Evolutionary conservation across 2,113 vertebrate genomes (phyloP).

Genomic region (Vombatus ursinus): DNA sequence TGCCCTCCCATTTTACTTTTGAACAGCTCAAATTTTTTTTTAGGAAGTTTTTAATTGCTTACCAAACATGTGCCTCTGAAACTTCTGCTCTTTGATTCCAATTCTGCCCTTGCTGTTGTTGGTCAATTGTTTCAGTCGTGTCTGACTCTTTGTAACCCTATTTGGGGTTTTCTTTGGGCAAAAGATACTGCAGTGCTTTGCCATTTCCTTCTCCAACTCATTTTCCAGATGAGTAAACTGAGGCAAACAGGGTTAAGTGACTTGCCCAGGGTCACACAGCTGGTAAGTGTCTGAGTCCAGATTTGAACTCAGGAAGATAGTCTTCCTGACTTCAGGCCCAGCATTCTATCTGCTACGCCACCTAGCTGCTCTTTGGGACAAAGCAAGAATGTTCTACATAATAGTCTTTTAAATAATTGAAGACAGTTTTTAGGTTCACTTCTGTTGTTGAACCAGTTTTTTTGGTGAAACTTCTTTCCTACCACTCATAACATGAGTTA

Average conservation of each 20-base stretch:
- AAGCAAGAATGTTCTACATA: not conserved
- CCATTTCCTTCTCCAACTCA: not conserved
- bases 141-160: not conserved
- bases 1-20: not conserved
- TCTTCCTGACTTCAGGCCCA: not conserved
- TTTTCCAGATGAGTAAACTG: not conserved
- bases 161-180: not conserved
- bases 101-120: not conserved
- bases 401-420: not conserved
- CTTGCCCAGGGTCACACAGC: not conserved
- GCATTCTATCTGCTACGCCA: not conserved
- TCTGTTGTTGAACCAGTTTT: not conserved
- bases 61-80: not conserved
- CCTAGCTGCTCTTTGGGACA: not conserved
- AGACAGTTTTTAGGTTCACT: not conserved
- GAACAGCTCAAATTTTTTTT: not conserved
- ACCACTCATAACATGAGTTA: not conserved
- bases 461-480: not conserved
- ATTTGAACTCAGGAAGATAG: not conserved
- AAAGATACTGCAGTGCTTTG: not conserved
- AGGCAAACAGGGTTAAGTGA: not conserved
- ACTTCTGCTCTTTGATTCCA: not conserved
- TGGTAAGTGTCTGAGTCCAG: not conserved
- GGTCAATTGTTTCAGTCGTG: too few relatives aligned
- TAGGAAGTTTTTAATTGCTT: not conserved